Percentiles rank a stretch among this genome's conserved stretches.
phyloP scores from a whole-genome alignment of 2,888 invertebrate genomes.

The Ophion ventricosus region DNA sequence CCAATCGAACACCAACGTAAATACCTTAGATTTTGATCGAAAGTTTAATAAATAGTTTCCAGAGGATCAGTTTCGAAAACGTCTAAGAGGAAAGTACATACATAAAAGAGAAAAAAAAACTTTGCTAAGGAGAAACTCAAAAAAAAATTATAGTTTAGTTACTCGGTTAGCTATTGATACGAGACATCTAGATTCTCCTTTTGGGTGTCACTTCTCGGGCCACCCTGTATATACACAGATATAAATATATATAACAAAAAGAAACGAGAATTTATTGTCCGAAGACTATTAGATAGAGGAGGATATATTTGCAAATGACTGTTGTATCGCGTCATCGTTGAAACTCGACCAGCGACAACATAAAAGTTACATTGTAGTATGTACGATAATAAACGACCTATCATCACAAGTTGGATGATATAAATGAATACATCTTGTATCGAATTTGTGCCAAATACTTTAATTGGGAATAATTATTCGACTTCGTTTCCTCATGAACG shows the following conservation, averaged over 20 bases:
- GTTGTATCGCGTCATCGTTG: constrained; percentile 67
- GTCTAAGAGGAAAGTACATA: too few species aligned
- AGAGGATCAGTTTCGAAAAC: too few species aligned
- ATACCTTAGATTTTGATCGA: too few species aligned
- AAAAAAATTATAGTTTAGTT: too few species aligned
- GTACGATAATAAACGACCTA: constrained; percentile 47
- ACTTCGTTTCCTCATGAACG: constrained; percentile 20
- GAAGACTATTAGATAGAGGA: constrained; percentile 17
- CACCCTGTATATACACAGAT: constrained; percentile 10
- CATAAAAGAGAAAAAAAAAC: too few species aligned
- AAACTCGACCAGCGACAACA: constrained; percentile 58
- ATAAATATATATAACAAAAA: constrained; percentile 1
- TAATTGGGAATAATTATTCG: constrained; percentile 13
- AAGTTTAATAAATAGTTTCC: too few species aligned
- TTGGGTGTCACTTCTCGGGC: too few species aligned
- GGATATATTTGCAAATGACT: constrained; percentile 75
- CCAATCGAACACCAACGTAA: too few species aligned
- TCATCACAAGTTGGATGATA: constrained; percentile 17
- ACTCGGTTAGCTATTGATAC: too few species aligned
- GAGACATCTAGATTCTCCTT: too few species aligned
- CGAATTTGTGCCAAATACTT: constrained; percentile 38
- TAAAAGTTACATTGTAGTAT: constrained; percentile 38
- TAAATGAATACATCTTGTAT: background rate
- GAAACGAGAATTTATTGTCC: constrained; percentile 69
- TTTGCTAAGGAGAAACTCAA: too few species aligned